Base-by-base conservation (phyloP, 2,113 vertebrate species). In the Meriones unguiculatus region DNA sequence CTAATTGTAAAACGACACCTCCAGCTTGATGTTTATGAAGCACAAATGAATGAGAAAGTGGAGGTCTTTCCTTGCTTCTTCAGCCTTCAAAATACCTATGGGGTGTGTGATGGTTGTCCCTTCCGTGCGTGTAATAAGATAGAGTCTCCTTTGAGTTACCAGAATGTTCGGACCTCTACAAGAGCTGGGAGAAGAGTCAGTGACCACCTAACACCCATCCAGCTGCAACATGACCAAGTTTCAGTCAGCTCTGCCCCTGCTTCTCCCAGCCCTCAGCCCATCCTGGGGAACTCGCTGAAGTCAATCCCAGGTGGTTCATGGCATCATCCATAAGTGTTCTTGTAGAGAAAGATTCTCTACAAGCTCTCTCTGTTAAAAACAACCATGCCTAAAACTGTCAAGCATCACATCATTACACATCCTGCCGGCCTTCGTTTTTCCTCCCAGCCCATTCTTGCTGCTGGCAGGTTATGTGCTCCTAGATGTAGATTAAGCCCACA, bases 181-280 rank as follows among this genome's bases (percentile, higher is more conserved):
- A 1, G 70, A 81, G 28, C 20, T 50, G n/a, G 82, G 46, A 73
- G 69, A n/a, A 17, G 38, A 52, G 11, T 5, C 0, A 28, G 18
- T 22, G 46, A 28, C 32, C 14, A 46, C 70, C 28, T 0, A 5
- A 10, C 18, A 1, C 35, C 70, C 24, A 50, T 65, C 8, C 59
- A 32, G 35, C 46, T 25, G 41, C 57, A 7, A 0, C 15, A 3
- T 1, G 12, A 9, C 32, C 25, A 17, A 0, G 64, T 76, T 22
- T 0, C 2, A 54, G 82, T 35, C 62, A 5, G 9, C 78, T 0
- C 0, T 2, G 28, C 10, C 25, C 76, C 1, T 0, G 76, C 62
- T 28, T 0, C 59, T 10, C 62, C 38, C 7, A 2, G 2, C 69
- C 52, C 70, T 81, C 65, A 4, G 35, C 64, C 25, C 38, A 22